Evolutionary conservation across 2,797 vertebrate genomes (phyloP).

Genomic region (Pipistrellus pygmaeus): DNA sequence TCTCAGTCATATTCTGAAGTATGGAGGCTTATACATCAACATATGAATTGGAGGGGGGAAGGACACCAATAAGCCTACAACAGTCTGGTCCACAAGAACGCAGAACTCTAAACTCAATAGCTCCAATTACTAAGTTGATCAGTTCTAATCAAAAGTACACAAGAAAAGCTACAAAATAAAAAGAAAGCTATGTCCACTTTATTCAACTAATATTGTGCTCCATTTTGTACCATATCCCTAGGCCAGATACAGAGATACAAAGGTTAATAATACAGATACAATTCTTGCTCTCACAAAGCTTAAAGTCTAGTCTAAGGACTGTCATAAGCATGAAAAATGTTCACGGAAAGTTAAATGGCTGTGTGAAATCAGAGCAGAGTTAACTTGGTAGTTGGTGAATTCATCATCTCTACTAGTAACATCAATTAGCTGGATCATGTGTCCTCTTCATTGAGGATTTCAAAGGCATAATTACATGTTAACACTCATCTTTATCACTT

Average conservation of each 20-base stretch:
- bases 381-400: background rate
- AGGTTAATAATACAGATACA: background rate
- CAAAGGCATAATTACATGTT: background rate
- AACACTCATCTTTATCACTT: background rate
- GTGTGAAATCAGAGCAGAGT: background rate
- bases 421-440: background rate
- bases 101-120: background rate
- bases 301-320: background rate
- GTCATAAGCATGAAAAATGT: background rate
- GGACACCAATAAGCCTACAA: background rate
- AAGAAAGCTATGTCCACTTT: background rate
- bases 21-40: background rate
- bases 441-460: background rate
- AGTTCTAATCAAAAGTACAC: background rate
- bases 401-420: background rate
- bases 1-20: background rate
- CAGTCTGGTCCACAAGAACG: background rate
- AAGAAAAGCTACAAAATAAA: background rate
- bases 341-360: background rate
- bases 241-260: background rate
- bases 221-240: background rate
- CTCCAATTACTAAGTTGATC: background rate
- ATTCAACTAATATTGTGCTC: background rate
- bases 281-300: background rate
- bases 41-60: accelerated